Percentiles rank a stretch among this genome's conserved stretches.
phyloP scores from a whole-genome alignment of 2,797 vertebrate species.

The Semaprochilodus insignis region DNA sequence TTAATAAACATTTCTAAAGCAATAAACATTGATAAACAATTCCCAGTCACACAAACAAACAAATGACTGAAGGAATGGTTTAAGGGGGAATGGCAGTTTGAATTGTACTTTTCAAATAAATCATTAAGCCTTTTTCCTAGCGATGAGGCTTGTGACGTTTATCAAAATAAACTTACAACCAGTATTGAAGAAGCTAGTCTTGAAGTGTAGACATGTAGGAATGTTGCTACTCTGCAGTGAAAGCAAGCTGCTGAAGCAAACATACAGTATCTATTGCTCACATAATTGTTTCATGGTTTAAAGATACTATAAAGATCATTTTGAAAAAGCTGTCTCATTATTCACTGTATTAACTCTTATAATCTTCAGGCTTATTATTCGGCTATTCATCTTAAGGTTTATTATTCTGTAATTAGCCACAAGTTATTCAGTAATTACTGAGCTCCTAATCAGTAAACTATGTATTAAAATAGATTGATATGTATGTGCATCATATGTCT shows the following conservation, averaged over 20 bases:
- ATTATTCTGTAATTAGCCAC: neutral
- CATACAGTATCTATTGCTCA: neutral
- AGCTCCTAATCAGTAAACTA: neutral
- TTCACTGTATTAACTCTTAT: neutral
- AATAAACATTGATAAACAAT: slow-evolving; percentile 28
- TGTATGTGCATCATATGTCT: no score
- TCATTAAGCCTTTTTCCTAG: slow-evolving; percentile 4
- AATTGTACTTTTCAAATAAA: slow-evolving; percentile 38
- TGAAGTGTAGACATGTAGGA: neutral
- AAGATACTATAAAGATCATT: neutral
- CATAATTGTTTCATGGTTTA: neutral
- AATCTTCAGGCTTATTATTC: neutral
- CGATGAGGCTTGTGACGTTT: slow-evolving; percentile 17
- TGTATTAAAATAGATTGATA: neutral
- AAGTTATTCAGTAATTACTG: neutral
- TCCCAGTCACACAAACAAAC: slow-evolving; percentile 39
- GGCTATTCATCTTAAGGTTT: neutral
- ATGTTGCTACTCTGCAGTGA: neutral
- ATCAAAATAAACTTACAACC: slow-evolving; percentile 3
- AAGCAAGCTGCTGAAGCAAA: neutral
- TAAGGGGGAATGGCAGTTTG: slow-evolving; percentile 23
- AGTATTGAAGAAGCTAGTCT: neutral
- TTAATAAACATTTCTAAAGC: slow-evolving; percentile 21
- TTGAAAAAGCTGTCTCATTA: neutral
- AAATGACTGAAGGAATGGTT: slow-evolving; percentile 16